These are phyloP conservation scores for Holcopasites calliopsidis DNA, from an alignment of 1,140 invertebrate genomes.

Conservation along the genomic window DNA sequence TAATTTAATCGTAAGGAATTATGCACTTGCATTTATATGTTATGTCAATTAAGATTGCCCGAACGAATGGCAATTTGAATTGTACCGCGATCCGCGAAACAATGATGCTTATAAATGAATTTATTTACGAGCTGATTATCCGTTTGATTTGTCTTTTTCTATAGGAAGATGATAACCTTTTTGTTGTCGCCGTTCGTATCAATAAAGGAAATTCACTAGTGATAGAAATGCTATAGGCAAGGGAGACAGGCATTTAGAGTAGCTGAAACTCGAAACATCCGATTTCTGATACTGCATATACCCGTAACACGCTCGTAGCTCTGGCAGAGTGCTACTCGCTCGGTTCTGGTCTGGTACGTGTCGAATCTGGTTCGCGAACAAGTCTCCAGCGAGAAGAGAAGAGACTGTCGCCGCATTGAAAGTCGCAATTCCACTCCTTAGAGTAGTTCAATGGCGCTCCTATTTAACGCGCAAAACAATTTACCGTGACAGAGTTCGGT, in stretches of 20 bases:
- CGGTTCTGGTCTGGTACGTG: constrained; percentile 59
- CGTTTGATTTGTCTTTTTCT: neutral
- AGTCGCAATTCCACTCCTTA: constrained; percentile 56
- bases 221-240: neutral
- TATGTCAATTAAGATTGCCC: no score
- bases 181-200: neutral
- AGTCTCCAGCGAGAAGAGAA: constrained; percentile 48
- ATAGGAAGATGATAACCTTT: neutral
- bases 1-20: neutral
- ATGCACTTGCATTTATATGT: no score
- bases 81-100: no score
- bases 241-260: neutral
- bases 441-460: constrained; percentile 41
- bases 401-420: constrained; percentile 33
- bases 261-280: constrained; percentile 35
- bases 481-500: neutral
- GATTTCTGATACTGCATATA: constrained; percentile 34
- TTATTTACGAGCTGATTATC: no score
- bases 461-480: constrained; percentile 12
- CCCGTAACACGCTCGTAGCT: neutral
- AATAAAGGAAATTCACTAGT: neutral
- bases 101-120: no score
- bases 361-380: constrained; percentile 44
- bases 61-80: no score
- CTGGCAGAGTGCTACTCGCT: constrained; percentile 1